Evolutionary conservation across 2,888 invertebrate genomes (phyloP).

Genomic region (Parnassius glacialis): DNA sequence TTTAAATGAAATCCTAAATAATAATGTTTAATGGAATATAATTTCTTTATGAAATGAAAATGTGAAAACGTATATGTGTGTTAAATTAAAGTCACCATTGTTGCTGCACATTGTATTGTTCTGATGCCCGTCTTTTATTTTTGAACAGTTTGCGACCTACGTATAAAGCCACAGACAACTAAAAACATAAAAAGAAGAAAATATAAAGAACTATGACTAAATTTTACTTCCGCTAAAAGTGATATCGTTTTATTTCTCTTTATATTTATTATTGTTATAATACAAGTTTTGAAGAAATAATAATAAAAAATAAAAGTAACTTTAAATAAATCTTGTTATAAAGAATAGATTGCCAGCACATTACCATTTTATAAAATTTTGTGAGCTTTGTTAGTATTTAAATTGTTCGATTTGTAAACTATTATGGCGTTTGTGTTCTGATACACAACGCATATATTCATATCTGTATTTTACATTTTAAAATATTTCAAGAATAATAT

Average conservation of each 20-base stretch:
- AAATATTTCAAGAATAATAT: constrained; percentile 30
- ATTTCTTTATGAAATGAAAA: too few relatives aligned
- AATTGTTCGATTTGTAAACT: constrained; percentile 56
- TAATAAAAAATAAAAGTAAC: constrained; percentile 6
- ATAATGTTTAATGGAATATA: too few relatives aligned
- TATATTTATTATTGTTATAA: constrained; percentile 9
- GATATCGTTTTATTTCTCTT: constrained; percentile 39
- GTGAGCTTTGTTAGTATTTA: constrained; percentile 32
- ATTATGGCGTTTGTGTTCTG: constrained; percentile 76
- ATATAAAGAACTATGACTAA: constrained; percentile 27
- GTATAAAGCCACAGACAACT: too few relatives aligned
- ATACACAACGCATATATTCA: constrained; percentile 75
- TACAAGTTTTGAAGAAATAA: neutral
- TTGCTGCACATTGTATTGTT: too few relatives aligned
- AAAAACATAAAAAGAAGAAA: neutral
- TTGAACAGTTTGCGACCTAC: too few relatives aligned
- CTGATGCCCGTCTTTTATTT: too few relatives aligned
- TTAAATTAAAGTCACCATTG: too few relatives aligned
- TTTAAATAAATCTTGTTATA: neutral
- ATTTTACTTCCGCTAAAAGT: constrained; percentile 44
- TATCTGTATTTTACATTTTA: constrained; percentile 41
- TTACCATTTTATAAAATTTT: constrained; percentile 25
- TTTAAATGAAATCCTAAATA: too few relatives aligned
- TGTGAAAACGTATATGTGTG: too few relatives aligned
- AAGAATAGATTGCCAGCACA: neutral